Conservation (phyloP, 2,113 vertebrate species). For the Pseudopodoces humilis region DNA sequence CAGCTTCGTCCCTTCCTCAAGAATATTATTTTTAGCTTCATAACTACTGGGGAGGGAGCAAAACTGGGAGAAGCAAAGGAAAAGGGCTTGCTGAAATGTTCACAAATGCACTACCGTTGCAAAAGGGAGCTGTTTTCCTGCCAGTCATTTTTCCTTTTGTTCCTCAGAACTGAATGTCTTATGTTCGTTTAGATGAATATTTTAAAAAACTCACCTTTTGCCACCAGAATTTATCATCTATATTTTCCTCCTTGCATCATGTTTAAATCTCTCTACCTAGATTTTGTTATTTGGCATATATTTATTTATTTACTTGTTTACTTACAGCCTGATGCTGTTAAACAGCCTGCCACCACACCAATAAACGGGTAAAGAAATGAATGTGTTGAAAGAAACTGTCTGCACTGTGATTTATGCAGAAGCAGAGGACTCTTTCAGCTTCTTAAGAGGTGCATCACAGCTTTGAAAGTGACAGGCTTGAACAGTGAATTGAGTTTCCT, state of each 20-base stretch:
- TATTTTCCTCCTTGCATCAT: not conserved
- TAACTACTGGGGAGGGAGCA: not conserved
- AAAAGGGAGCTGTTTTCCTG: not conserved
- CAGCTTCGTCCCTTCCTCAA: not conserved
- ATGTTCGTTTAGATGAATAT: conserved; percentile 5
- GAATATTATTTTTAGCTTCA: not conserved
- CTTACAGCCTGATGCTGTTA: not conserved
- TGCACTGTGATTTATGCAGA: conserved; percentile 6
- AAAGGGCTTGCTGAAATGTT: not conserved
- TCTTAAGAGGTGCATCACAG: not conserved
- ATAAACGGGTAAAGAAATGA: conserved; percentile 9
- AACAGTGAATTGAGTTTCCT: conserved; percentile 20
- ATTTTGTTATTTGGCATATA: not conserved
- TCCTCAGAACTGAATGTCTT: not conserved
- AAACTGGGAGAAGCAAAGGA: not conserved
- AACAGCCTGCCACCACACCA: not conserved
- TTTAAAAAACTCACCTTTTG: conserved; percentile 16
- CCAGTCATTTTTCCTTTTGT: conserved; percentile 1
- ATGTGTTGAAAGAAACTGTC: conserved; percentile 20
- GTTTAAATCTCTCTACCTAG: not conserved
- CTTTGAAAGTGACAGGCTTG: conserved; percentile 39
- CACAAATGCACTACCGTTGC: not conserved
- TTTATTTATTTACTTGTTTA: conserved; percentile 48
- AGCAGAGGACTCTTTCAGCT: conserved; percentile 3
- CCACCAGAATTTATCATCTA: not conserved